Evolutionary conservation across 2,888 invertebrate genomes (phyloP), one percentile per base, ranked within the genome.

Genomic region (Drosophila testacea): DNA sequence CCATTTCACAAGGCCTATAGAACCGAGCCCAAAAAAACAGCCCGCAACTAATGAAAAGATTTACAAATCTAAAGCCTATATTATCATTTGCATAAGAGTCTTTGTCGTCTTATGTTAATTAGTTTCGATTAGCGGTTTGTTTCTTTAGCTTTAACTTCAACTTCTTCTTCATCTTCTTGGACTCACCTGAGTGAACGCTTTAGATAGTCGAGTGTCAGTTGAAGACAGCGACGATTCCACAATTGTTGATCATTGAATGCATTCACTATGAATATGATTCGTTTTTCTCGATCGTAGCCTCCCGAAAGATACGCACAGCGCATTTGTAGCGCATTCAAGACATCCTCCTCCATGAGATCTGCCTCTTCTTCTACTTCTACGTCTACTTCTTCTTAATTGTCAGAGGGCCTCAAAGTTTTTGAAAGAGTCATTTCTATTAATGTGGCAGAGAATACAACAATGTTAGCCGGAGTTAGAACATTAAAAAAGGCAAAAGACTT

Each of bases 291-390:
- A 92, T 95, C 95, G 73, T 94, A 93, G 76, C 95, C 95, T 77
- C 96, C 95, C 65, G 95, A 95, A 75, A 95, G 91, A 90, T 94
- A 93, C 64, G 94, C 95, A 78, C 94, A 92, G 83, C 94, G 94
- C 76, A 94, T 94, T 92, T 94, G 94, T 83, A 95, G 93, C 70
- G 94, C 94, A 84, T 93, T 93, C 91, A 94, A 92, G 79, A 94
- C 93, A 79, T 94, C 93, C 89, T 93, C 93, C 80, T 95, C 94
- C 93, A 94, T 94, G 41, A 22, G 48, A 34, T 28, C 28, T 27
- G 13, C 13, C 22, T 10, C 30, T 30, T 10, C 54, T 55, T 10
- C 41, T 32, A 9, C 34, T 27, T 4, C 39, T 5, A 10, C 22
- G 11, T 10, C 9, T 42, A 5, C 30, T 16, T 1, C 9, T 30